phyloP scores from a whole-genome alignment of 2,113 vertebrate species.

The Gallinago undulata region DNA sequence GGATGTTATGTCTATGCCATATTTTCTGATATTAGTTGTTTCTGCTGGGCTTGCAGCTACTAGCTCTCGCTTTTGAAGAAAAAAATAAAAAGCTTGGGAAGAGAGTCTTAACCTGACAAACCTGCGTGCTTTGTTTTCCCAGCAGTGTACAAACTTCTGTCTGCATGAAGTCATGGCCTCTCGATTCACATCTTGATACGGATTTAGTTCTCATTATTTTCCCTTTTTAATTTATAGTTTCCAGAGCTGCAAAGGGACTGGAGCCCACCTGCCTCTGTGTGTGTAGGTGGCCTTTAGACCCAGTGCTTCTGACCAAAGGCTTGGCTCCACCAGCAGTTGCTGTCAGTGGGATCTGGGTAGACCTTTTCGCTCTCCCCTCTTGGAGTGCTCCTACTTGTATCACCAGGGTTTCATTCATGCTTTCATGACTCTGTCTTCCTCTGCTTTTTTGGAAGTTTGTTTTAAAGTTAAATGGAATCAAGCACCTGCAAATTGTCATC shows the following conservation, averaged over 20 bases:
- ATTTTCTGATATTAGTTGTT: not conserved
- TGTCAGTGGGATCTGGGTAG: not conserved
- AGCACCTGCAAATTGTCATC: not conserved
- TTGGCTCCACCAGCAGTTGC: not conserved
- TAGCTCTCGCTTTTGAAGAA: not conserved
- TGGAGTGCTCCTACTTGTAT: accelerated
- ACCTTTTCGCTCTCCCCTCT: not conserved
- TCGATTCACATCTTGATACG: not conserved
- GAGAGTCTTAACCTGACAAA: not conserved
- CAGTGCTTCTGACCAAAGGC: not conserved
- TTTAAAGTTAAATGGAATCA: not conserved
- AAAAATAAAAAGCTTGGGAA: not conserved
- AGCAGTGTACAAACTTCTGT: not conserved
- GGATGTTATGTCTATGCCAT: not conserved
- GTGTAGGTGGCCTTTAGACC: not conserved
- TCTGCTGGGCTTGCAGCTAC: not conserved
- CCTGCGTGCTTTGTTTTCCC: not conserved
- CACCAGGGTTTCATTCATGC: not conserved
- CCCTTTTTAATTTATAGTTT: not conserved
- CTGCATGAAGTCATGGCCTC: not conserved
- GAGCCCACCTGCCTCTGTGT: not conserved
- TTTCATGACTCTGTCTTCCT: not conserved
- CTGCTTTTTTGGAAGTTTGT: not conserved
- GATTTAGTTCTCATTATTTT: not conserved
- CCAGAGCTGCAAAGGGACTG: not conserved